Conservation (phyloP, 1,140 invertebrate genomes). For the Sogatella furcifera region DNA sequence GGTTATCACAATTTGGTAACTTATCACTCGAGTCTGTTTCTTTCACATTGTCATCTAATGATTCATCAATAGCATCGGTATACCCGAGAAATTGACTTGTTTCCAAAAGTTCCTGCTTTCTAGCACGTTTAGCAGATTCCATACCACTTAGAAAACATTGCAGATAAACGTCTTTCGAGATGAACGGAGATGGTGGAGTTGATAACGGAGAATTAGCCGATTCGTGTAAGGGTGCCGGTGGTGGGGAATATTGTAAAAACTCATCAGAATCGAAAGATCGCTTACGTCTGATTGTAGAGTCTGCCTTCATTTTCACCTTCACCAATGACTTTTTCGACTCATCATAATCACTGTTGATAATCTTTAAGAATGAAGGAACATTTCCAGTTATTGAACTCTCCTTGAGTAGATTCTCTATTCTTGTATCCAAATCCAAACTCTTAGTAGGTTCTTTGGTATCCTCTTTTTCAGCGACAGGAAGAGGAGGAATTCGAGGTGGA, state of each 20-base stretch:
- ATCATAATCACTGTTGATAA: slow-evolving; percentile 55
- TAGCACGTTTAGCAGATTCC: slow-evolving; percentile 42
- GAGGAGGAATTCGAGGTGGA: not conserved
- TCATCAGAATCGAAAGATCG: not conserved
- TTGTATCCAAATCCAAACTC: slow-evolving; percentile 56
- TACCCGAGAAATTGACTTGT: slow-evolving; percentile 30
- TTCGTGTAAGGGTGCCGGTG: slow-evolving; percentile 20
- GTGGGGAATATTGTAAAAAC: not conserved
- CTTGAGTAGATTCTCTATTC: slow-evolving; percentile 79
- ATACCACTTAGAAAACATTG: slow-evolving; percentile 46
- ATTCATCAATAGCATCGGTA: not conserved
- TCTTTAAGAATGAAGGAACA: slow-evolving; percentile 64
- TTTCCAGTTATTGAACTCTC: slow-evolving; percentile 53
- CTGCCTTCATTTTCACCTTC: not conserved
- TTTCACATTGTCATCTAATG: slow-evolving; percentile 36
- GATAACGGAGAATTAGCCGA: slow-evolving; percentile 44
- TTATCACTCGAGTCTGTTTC: slow-evolving; percentile 72
- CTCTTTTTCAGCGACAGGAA: not conserved
- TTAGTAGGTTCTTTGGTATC: slow-evolving; percentile 25
- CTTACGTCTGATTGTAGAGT: not conserved
- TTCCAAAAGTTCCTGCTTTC: slow-evolving; percentile 39
- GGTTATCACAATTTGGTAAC: slow-evolving; percentile 39
- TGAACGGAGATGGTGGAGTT: slow-evolving; percentile 63
- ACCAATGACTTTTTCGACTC: slow-evolving; percentile 22
- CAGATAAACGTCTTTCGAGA: slow-evolving; percentile 54